Evolutionary conservation across 2,888 invertebrate species (phyloP).

Genomic region (Synanthedon formicaeformis): DNA sequence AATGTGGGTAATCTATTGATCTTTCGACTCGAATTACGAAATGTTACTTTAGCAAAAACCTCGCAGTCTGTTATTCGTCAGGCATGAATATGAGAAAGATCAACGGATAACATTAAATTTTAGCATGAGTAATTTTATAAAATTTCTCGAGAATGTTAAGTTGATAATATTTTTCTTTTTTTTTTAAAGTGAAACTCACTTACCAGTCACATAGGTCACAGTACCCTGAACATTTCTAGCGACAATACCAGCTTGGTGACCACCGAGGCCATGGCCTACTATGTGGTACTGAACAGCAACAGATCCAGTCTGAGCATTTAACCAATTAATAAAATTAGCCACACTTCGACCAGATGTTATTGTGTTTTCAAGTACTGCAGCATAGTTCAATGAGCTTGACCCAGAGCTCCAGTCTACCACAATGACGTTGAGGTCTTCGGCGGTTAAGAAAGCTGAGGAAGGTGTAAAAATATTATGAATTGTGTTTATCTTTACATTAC

Average conservation of each 20-base stretch:
- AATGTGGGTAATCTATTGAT: too few species aligned
- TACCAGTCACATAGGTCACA: constrained; percentile 42
- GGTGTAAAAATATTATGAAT: too few species aligned
- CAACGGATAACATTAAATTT: too few species aligned
- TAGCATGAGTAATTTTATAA: too few species aligned
- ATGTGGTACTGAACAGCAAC: constrained; percentile 32
- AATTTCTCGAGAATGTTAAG: too few species aligned
- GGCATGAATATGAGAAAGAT: too few species aligned
- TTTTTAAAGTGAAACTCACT: constrained; percentile 7
- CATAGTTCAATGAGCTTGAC: constrained; percentile 22
- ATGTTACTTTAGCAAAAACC: too few species aligned
- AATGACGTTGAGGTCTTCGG: constrained; percentile 44
- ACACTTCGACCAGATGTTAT: constrained; percentile 33
- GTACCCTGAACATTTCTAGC: constrained; percentile 32
- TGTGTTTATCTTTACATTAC: not conserved
- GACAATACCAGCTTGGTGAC: constrained; percentile 41
- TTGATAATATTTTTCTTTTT: too few species aligned
- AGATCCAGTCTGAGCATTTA: constrained; percentile 25
- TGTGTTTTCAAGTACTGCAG: constrained; percentile 30
- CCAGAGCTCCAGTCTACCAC: constrained; percentile 47
- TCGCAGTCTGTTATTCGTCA: too few species aligned
- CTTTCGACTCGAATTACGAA: too few species aligned
- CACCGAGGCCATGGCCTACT: constrained; percentile 42
- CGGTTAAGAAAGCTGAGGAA: constrained; percentile 30
- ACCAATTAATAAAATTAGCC: constrained; percentile 37